Conservation (phyloP, 2,797 vertebrate species). For the Calcarius lapponicus region DNA sequence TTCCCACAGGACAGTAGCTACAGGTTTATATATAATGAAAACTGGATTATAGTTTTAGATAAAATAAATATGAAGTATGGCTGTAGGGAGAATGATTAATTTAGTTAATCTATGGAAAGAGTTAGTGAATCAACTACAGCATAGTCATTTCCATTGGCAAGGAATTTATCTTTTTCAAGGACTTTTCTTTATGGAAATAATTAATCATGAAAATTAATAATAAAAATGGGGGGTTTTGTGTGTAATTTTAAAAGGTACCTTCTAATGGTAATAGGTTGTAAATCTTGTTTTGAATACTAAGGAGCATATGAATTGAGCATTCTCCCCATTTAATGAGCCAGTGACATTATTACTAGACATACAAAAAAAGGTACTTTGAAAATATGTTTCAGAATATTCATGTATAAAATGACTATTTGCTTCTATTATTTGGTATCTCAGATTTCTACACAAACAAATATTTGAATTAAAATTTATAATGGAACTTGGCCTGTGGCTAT, state of each 20-base stretch:
- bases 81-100: not conserved
- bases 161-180: not conserved
- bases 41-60: not conserved
- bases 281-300: conserved; percentile 16
- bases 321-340: not conserved
- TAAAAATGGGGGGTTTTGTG: not conserved
- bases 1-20: not conserved
- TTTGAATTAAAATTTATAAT: not conserved
- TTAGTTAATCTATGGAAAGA: not conserved
- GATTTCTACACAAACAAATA: not conserved
- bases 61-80: conserved; percentile 3
- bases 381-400: not conserved
- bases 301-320: not conserved
- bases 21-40: not conserved
- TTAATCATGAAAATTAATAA: not conserved
- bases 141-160: not conserved
- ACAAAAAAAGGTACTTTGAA: not conserved
- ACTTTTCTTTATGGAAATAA: conserved; percentile 8
- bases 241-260: not conserved
- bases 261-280: not conserved
- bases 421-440: not conserved
- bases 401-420: not conserved
- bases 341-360: not conserved
- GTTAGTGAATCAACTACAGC: not conserved
- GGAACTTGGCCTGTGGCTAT: not conserved